phyloP scores from a whole-genome alignment of 2,113 vertebrate species.

The Hippocampus zosterae region DNA sequence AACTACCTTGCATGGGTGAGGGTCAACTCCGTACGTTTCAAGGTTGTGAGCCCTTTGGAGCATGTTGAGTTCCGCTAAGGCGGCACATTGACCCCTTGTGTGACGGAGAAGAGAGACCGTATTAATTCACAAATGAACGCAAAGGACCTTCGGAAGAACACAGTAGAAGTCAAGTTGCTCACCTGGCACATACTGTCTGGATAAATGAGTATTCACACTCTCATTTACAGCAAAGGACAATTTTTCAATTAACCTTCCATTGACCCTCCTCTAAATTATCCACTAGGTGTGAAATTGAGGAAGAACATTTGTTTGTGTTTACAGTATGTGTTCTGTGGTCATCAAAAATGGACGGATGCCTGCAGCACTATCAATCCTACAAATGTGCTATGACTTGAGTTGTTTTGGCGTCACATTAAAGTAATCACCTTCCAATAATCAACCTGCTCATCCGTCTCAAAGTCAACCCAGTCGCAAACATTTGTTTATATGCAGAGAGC shows the following conservation, averaged over 20 bases:
- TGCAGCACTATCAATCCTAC: not conserved
- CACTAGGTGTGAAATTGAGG: too few relatives aligned
- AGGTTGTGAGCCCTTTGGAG: slow-evolving; percentile 89
- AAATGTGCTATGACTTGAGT: not conserved
- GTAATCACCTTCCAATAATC: not conserved
- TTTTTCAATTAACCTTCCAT: too few relatives aligned
- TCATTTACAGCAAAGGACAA: too few relatives aligned
- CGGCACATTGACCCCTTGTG: slow-evolving; percentile 83
- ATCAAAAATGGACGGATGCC: not conserved
- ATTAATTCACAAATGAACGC: not conserved
- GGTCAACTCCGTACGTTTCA: slow-evolving; percentile 97
- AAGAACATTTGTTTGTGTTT: too few relatives aligned
- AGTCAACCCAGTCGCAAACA: slow-evolving; percentile 11
- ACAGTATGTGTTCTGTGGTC: too few relatives aligned
- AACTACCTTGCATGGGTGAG: slow-evolving; percentile 94
- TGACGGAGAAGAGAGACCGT: slow-evolving; percentile 21
- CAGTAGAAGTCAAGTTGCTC: not conserved
- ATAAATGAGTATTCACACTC: too few relatives aligned
- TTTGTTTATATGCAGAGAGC: not conserved
- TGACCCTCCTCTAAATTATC: too few relatives aligned
- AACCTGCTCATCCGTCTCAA: slow-evolving; percentile 12
- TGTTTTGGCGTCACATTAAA: not conserved
- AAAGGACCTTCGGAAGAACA: not conserved
- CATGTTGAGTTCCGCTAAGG: slow-evolving; percentile 89
- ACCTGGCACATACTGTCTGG: too few relatives aligned